Evolutionary conservation across 2,888 invertebrate species (phyloP).

Genomic region (Euzophera pinguis): DNA sequence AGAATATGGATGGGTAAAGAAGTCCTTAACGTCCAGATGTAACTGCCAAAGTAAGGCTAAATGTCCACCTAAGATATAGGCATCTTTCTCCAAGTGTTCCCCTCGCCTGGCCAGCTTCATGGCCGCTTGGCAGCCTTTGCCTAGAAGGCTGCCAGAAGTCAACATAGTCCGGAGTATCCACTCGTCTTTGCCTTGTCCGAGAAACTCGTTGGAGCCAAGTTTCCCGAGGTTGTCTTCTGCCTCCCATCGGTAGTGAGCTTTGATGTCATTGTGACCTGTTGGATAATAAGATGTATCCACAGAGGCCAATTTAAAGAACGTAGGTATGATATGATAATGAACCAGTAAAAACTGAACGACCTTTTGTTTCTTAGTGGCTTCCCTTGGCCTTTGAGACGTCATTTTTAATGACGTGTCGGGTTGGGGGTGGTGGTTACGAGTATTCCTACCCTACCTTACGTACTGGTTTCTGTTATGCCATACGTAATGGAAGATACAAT

Average conservation of each 20-base stretch:
- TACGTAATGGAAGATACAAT: too few species aligned
- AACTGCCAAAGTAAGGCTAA: conserved; percentile 68
- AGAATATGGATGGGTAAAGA: conserved; percentile 62
- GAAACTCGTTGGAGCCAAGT: conserved; percentile 58
- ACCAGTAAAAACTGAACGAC: too few species aligned
- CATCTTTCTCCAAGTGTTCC: conserved; percentile 49
- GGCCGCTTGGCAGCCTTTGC: conserved; percentile 67
- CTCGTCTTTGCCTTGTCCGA: conserved; percentile 64
- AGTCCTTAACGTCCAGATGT: conserved; percentile 65
- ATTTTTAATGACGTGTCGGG: too few species aligned
- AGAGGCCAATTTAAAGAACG: too few species aligned
- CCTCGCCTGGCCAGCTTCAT: conserved; percentile 58
- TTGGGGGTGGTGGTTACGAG: too few species aligned
- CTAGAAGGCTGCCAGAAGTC: conserved; percentile 62
- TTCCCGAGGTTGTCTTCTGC: conserved; percentile 56
- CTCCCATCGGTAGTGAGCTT: conserved; percentile 55
- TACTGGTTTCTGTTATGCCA: too few species aligned
- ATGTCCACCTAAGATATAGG: conserved; percentile 64
- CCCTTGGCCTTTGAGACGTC: too few species aligned
- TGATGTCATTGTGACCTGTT: conserved; percentile 39
- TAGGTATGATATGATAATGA: too few species aligned
- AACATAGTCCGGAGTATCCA: conserved; percentile 65
- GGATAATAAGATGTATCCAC: background rate
- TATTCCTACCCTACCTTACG: too few species aligned
- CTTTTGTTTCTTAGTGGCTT: too few species aligned